Base-by-base conservation (phyloP, 2,888 invertebrate genomes). In the Odontothrips loti region DNA sequence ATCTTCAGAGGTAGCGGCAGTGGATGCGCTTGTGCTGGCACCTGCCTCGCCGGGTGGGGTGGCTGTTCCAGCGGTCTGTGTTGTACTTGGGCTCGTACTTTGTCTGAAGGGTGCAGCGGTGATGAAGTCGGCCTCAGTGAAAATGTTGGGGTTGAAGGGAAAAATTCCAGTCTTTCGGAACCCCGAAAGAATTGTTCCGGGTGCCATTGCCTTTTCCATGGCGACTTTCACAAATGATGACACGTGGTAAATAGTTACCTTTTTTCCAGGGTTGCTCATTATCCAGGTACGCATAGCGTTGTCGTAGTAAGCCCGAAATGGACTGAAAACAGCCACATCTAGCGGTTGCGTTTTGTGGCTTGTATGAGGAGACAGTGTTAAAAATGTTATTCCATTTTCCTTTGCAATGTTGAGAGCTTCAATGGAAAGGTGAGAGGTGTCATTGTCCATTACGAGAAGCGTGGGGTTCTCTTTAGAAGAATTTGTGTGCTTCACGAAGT, bases 341-440 rank as follows among this genome's bases (percentile, higher is more conserved):
- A 86, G 83, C n/a, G 86, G 86, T 83, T 87, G 86, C 68, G 87
- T 81, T 81, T 84, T 84, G 83, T 87, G 86, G 47, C 84, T 84
- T 83, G 85, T 85, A 81, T 87, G 86, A 9, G 86, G 86, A 29
- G 86, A 86, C 81, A 87, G 85, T 15, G 86, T 85, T 48, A 86
- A 81, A 81, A 86, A 80, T 43, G 86, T 82, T 79, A 87, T 85
- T 11, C 86, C 86, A 84, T 86, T 85, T 79, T 85, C 85, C 83
- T 85, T 85, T 63, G 85, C 85, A 84, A 84, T 84, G 82, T 85
- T 81, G 34, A 85, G 82, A 47, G 82, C 84, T 79, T 79, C 80
- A 11, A 84, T n/a, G 20, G 82, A 82, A 43, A 83, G 79, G 80
- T 84, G 84, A 63, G 79, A 80, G 23, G 83, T 81, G 68, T 83